Evolutionary conservation across 2,113 vertebrate species (phyloP).

Genomic region (Oenanthe oenanthe): DNA sequence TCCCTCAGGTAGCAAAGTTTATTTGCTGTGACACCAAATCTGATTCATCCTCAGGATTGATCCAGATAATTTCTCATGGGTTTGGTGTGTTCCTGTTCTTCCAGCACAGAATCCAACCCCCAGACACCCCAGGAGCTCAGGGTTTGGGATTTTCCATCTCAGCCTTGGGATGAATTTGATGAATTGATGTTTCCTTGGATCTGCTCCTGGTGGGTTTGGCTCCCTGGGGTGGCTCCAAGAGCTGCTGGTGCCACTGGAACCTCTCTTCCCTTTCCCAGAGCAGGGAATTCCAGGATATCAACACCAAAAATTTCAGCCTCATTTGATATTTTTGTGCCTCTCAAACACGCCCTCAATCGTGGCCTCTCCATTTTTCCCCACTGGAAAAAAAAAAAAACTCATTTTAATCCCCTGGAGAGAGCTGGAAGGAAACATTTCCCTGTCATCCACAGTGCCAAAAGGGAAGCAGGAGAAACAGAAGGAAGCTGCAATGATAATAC

Average conservation of each 20-base stretch:
- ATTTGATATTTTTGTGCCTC: accelerated
- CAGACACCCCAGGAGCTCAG: background rate
- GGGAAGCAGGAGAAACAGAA: slow-evolving; percentile 43
- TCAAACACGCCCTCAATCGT: background rate
- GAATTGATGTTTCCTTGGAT: background rate
- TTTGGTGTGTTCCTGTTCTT: background rate
- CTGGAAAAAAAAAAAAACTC: background rate
- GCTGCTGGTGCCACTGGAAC: background rate
- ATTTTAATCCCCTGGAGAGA: background rate
- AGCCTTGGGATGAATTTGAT: background rate
- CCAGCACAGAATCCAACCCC: background rate
- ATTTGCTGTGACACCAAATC: background rate
- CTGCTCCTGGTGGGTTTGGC: background rate
- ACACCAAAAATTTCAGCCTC: background rate
- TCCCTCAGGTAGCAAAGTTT: background rate
- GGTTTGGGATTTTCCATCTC: background rate
- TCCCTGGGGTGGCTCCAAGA: background rate
- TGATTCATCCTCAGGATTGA: accelerated
- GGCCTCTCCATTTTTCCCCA: background rate
- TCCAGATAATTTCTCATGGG: background rate
- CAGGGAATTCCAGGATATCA: background rate
- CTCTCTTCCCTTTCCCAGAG: background rate
- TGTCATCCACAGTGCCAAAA: slow-evolving; percentile 14
- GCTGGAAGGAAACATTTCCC: slow-evolving; percentile 32
- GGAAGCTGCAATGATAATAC: slow-evolving; percentile 63